Conservation (phyloP, 92 coral and sea anemone species). For the Isaurus tuberculatus region DNA sequence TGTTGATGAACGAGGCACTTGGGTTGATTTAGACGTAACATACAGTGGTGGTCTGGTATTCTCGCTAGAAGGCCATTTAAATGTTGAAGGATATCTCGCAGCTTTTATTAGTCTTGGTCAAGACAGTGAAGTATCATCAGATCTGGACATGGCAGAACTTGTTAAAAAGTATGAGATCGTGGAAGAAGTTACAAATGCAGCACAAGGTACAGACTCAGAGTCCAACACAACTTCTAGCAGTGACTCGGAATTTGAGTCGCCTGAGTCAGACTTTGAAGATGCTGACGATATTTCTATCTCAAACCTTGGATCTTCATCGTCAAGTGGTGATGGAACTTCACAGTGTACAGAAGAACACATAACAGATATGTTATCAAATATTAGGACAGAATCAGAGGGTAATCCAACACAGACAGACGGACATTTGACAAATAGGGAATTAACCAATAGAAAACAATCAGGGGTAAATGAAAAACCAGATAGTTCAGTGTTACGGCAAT, state of each 20-base stretch:
- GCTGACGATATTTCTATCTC: constrained; percentile 53
- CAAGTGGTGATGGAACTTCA: constrained; percentile 72
- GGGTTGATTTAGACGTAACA: constrained; percentile 97
- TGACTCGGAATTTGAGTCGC: constrained; percentile 92
- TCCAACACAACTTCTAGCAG: constrained; percentile 88
- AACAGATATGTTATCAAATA: not conserved
- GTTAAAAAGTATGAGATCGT: constrained; percentile 74
- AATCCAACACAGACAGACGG: not conserved
- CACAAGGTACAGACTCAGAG: constrained; percentile 53
- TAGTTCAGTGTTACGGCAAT: constrained; percentile 47
- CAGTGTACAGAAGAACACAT: constrained; percentile 50
- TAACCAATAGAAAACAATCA: not conserved
- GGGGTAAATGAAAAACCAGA: constrained; percentile 24
- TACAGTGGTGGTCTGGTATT: constrained; percentile 94
- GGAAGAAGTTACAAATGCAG: constrained; percentile 68
- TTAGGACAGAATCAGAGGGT: not conserved
- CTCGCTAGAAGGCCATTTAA: constrained; percentile 90
- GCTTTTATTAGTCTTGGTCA: constrained; percentile 84
- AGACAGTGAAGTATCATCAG: constrained; percentile 71
- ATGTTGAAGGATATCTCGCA: constrained; percentile 89
- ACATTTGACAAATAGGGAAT: not conserved
- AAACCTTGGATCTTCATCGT: constrained; percentile 30
- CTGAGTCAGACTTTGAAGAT: constrained; percentile 86
- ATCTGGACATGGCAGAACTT: constrained; percentile 87
- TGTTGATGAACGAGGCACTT: constrained; percentile 89